Evolutionary conservation across 2,113 vertebrate species (phyloP), one percentile per base, ranked within the genome.

Genomic region (Chitala chitala): DNA sequence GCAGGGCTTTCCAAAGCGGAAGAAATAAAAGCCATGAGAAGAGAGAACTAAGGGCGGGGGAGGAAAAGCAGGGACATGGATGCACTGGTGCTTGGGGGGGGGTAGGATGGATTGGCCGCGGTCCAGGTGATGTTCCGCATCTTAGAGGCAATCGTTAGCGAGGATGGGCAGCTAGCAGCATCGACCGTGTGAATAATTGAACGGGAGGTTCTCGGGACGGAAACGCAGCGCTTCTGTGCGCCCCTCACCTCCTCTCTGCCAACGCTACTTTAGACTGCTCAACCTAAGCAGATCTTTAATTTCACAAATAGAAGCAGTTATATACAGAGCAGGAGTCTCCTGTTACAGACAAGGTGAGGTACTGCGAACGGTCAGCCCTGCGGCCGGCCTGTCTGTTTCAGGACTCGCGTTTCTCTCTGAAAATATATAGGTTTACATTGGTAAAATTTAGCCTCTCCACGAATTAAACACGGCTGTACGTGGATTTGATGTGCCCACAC

Each of bases 121-220:
- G 7, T 33, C 40, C 40, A 70, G 20, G 26, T 51, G 15, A 29
- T 70, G 31, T 38, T 1, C 31, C 20, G 13, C 58, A n/a, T 17
- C 31, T 63, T 20, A 33, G 56, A 24, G 59, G 22, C 54, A 56
- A 29, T 59, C 2, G 4, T 29, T n/a, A 15, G 1, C 0, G 5
- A 7, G 36, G 36, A 40, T 15, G 20, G 40, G 61, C 13, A 36
- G 8, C 36, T 65, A 0, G 0, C 61, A 59, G 0, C 42, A 59
- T 26, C 44, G 63, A 53, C 33, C 3, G 46, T 22, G 20, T 87
- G 46, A 86, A 88, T 86, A 78, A 87, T 87, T 87, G 79, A 86
- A 73, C 31, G 74, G 76, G 78, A 79, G 71, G 76, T 81, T 10
- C 55, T 24, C 71, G 51, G 33, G 33, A 79, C 80, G 75, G 72